Conservation (phyloP, 53 echinoderm and acorn worm species). For the Mesocentrotus franciscanus region DNA sequence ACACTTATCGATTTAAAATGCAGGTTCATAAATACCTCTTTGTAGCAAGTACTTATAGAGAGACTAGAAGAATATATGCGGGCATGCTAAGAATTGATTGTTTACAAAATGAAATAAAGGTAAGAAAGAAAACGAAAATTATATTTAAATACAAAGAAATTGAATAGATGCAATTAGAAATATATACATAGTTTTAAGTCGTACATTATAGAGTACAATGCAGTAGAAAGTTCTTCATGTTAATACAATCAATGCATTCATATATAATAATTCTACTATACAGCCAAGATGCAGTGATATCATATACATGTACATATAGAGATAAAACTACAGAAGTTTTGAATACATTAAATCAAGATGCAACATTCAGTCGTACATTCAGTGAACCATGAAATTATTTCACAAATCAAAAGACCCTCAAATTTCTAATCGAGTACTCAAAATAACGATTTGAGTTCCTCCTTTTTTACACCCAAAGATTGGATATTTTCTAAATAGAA, state of each 20-base stretch:
- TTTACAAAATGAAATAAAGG: constrained; percentile 42
- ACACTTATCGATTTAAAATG: constrained; percentile 14
- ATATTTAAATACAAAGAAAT: not conserved
- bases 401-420: constrained; percentile 19
- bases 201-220: not conserved
- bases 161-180: not conserved
- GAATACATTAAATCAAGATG: not conserved
- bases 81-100: constrained; percentile 59
- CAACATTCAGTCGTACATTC: constrained; percentile 21
- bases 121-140: constrained; percentile 36
- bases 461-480: not conserved
- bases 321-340: not conserved
- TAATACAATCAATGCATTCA: not conserved
- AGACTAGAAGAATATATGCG: constrained; percentile 52
- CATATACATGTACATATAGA: not conserved
- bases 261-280: constrained; percentile 33
- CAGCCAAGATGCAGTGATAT: constrained; percentile 45
- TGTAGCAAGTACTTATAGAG: constrained; percentile 41
- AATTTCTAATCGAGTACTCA: not conserved
- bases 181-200: not conserved
- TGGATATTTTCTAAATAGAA: not conserved
- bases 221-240: not conserved
- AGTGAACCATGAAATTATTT: not conserved
- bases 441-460: not conserved
- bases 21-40: constrained; percentile 63